Conservation (phyloP, 2,888 invertebrate species). For the Drosophila borealis region DNA sequence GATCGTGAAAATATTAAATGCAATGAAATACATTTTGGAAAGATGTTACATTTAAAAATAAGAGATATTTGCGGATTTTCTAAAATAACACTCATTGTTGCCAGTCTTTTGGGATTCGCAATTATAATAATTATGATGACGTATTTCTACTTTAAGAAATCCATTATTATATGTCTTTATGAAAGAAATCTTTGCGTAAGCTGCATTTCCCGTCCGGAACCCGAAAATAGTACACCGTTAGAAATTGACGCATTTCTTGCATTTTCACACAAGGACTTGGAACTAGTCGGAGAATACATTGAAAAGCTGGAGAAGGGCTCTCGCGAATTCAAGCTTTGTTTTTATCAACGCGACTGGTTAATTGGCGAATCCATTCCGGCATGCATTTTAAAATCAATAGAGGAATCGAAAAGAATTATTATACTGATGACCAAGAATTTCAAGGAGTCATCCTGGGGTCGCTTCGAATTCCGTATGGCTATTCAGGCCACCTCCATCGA, state of each 20-base stretch:
- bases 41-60: no score
- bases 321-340: constrained; percentile 24
- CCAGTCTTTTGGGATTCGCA: background rate
- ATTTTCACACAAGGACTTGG: constrained; percentile 32
- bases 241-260: constrained; percentile 36
- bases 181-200: constrained; percentile 29
- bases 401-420: constrained; percentile 32
- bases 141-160: constrained; percentile 15
- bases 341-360: constrained; percentile 45
- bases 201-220: constrained; percentile 8
- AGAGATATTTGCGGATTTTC: background rate
- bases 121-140: background rate
- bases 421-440: constrained; percentile 41
- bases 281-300: constrained; percentile 28
- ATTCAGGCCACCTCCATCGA: constrained; percentile 38
- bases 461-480: constrained; percentile 41
- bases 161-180: constrained; percentile 33
- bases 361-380: constrained; percentile 38
- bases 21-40: background rate
- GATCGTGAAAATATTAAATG: background rate
- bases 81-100: background rate
- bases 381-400: constrained; percentile 32
- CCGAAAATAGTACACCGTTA: background rate
- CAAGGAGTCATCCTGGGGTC: constrained; percentile 40
- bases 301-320: constrained; percentile 30